phyloP scores from a whole-genome alignment of 2,113 vertebrate species.

The Narcine bancroftii region DNA sequence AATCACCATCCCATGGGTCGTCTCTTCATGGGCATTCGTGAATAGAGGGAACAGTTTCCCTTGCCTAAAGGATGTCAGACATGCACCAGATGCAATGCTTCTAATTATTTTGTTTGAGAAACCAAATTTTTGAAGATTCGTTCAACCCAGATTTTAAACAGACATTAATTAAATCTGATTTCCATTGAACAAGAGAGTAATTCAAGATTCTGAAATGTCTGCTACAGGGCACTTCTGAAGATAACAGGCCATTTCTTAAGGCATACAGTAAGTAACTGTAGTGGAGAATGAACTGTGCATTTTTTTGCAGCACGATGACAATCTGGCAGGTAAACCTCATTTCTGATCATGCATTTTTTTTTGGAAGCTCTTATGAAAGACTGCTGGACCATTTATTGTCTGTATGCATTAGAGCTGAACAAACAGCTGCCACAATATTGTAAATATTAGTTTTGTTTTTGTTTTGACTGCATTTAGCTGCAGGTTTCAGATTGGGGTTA shows the following conservation, averaged over 20 bases:
- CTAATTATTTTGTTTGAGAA: constrained; percentile 7
- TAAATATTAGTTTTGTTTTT: constrained; percentile 27
- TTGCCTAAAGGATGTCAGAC: background rate
- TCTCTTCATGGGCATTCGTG: no score
- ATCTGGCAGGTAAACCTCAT: background rate
- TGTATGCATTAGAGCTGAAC: constrained; percentile 12
- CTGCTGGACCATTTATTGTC: background rate
- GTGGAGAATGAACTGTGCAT: background rate
- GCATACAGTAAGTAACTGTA: no score
- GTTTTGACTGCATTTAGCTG: constrained; percentile 33
- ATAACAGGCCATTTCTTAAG: background rate
- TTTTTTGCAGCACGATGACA: background rate
- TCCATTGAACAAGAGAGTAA: background rate
- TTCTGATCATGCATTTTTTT: background rate
- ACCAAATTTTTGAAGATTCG: background rate
- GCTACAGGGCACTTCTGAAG: background rate
- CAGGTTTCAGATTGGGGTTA: constrained; percentile 26
- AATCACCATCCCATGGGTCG: no score
- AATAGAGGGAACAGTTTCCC: background rate
- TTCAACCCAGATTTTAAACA: background rate
- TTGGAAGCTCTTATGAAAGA: background rate
- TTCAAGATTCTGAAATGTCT: background rate
- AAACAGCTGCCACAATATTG: constrained; percentile 31
- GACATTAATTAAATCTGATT: background rate
- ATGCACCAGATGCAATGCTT: background rate